Conservation (phyloP, 1,140 invertebrate genomes). For the Gonioctena quinquepunctata region DNA sequence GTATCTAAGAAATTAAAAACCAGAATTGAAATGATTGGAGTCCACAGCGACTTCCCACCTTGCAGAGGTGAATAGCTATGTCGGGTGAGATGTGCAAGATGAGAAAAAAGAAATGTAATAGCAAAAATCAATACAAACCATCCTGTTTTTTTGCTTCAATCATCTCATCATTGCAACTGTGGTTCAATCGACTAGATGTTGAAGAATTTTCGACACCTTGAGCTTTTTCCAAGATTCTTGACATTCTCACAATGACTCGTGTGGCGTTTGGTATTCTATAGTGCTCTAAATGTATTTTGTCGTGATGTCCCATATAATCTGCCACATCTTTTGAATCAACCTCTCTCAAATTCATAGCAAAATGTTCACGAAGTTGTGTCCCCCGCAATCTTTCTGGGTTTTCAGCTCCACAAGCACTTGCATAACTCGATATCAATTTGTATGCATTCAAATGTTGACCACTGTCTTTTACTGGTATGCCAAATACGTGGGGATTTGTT, state of each 20-base stretch:
- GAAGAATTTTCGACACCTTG: neutral
- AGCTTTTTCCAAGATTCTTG: neutral
- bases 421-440: too few relatives aligned
- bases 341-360: neutral
- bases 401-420: neutral
- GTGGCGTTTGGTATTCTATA: constrained; percentile 5
- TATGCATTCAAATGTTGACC: neutral
- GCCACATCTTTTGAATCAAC: neutral
- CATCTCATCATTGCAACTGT: neutral
- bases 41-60: too few relatives aligned
- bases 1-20: too few relatives aligned
- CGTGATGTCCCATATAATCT: neutral
- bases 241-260: neutral
- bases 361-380: neutral
- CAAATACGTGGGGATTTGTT: constrained; percentile 1
- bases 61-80: too few relatives aligned
- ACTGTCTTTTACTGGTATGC: neutral
- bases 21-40: too few relatives aligned
- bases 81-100: too few relatives aligned
- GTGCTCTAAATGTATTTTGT: neutral
- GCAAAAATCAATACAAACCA: neutral
- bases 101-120: neutral
- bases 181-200: neutral
- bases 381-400: neutral
- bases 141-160: neutral